Percentiles rank a stretch among this genome's conserved stretches.
These are phyloP conservation scores for Papilio dardanus DNA, from an alignment of 1,140 invertebrate genomes.

Conservation along the genomic window DNA sequence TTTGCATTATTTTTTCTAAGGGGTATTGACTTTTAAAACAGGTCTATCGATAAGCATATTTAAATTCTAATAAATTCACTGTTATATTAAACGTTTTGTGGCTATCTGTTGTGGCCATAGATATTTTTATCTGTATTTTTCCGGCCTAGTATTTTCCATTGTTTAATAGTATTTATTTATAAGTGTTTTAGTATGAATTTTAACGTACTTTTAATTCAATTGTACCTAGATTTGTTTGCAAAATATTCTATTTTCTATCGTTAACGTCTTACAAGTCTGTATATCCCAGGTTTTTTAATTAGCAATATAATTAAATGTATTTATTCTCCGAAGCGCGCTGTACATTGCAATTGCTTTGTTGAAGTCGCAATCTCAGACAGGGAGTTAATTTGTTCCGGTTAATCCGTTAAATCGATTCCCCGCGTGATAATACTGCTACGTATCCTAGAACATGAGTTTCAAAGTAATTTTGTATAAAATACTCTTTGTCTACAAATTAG, in stretches of 20 bases:
- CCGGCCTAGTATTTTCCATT: background rate
- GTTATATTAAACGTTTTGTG: constrained; percentile 26
- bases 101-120: background rate
- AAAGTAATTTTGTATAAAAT: constrained; percentile 2
- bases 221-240: no score
- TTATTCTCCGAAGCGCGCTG: background rate
- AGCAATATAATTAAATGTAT: background rate
- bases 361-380: constrained; percentile 8
- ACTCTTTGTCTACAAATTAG: background rate
- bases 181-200: no score
- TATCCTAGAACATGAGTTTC: constrained; percentile 9
- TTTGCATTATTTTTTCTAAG: constrained; percentile 31
- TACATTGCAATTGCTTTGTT: background rate
- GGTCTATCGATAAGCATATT: constrained; percentile 28
- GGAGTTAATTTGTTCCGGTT: constrained; percentile 15
- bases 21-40: constrained; percentile 43
- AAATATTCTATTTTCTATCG: no score
- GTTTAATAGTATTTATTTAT: background rate
- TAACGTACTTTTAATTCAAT: no score
- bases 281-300: background rate
- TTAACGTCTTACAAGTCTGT: background rate
- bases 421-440: background rate
- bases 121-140: constrained; percentile 1
- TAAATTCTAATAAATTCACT: constrained; percentile 11
- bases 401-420: constrained; percentile 18